Evolutionary conservation across 2,888 invertebrate genomes (phyloP).

Genomic region (Diogma glabrata): DNA sequence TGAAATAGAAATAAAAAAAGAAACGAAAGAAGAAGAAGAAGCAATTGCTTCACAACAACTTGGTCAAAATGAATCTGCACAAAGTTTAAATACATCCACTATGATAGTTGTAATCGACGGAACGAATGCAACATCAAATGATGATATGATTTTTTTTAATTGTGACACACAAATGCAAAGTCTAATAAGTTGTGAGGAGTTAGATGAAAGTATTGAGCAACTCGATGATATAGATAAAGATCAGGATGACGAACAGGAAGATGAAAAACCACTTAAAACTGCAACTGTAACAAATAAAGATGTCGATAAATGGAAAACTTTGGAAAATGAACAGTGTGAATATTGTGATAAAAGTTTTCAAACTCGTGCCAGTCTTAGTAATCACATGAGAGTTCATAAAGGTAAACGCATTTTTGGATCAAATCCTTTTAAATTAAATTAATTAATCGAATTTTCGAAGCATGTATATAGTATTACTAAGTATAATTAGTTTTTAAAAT

Average conservation of each 20-base stretch:
- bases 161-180: not conserved
- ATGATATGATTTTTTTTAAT: too few relatives aligned
- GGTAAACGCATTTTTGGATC: too few relatives aligned
- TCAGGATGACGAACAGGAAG: too few relatives aligned
- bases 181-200: not conserved
- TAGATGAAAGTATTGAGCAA: not conserved
- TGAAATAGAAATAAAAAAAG: slow-evolving; percentile 7
- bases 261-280: not conserved
- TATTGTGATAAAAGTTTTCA: slow-evolving; percentile 8
- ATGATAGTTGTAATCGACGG: too few relatives aligned
- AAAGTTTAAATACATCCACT: not conserved
- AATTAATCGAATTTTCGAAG: too few relatives aligned
- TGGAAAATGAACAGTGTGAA: too few relatives aligned
- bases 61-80: not conserved
- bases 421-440: too few relatives aligned
- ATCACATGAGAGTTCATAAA: slow-evolving; percentile 3
- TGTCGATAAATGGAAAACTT: too few relatives aligned
- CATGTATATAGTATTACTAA: too few relatives aligned
- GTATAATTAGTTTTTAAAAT: too few relatives aligned
- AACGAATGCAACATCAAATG: not conserved
- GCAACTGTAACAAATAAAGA: too few relatives aligned
- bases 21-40: slow-evolving; percentile 2
- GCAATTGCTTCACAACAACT: not conserved
- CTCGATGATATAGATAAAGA: not conserved
- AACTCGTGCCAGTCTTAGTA: slow-evolving; percentile 4